Evolutionary conservation across 2,888 invertebrate genomes (phyloP).

Genomic region (Monoplex corrugatus): DNA sequence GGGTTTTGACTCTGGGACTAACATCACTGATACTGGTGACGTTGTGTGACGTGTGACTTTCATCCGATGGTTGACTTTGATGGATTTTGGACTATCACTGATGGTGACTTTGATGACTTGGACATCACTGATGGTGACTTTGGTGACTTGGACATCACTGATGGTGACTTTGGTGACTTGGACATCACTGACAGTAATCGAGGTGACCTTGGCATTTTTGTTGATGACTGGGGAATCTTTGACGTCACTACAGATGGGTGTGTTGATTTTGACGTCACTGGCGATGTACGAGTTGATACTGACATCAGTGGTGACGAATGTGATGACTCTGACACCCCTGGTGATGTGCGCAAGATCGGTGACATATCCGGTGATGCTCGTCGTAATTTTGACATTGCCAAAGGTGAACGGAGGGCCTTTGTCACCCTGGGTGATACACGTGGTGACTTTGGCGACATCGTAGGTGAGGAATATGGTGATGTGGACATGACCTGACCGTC

Average conservation of each 20-base stretch:
- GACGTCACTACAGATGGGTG: background rate
- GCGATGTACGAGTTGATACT: background rate
- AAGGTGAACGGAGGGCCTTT: background rate
- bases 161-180: background rate
- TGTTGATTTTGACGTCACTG: background rate
- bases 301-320: background rate
- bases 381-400: background rate
- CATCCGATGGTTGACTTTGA: too few relatives aligned
- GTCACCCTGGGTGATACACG: background rate
- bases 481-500: background rate
- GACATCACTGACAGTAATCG: background rate
- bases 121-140: background rate
- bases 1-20: too few relatives aligned
- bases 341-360: too few relatives aligned
- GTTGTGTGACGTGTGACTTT: too few relatives aligned
- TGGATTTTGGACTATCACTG: too few relatives aligned
- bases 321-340: conserved; percentile 10
- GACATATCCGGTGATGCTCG: background rate
- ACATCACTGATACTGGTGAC: too few relatives aligned
- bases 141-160: background rate
- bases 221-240: background rate
- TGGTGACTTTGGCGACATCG: background rate
- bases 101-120: too few relatives aligned
- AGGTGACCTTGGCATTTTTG: background rate
- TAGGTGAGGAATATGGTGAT: background rate